Base-by-base conservation (phyloP, 2,888 invertebrate species). In the Nomada fucata region DNA sequence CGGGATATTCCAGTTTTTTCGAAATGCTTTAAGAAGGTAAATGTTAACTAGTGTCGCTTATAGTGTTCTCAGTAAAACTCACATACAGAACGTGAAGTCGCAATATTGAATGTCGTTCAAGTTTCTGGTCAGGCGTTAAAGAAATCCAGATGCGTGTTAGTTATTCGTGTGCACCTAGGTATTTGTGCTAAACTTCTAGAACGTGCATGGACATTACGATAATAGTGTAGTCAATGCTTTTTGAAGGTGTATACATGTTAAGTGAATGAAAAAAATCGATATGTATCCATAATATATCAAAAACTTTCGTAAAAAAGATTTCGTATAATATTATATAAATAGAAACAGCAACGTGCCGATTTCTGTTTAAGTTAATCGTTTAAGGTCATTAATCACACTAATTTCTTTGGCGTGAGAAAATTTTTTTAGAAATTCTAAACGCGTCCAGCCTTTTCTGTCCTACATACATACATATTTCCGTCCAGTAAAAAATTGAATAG, bases 111-210 rank as follows among this genome's bases (percentile, higher is more conserved):
- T 69, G 85, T 74, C 72, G 83, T 75, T 76, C 55, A 65, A 67
- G 75, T 63, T 76, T 67, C 60, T 72, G 52, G 53, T 76, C 82
- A 83, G 86, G 85, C 86, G 84, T 88, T 85, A 61, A 78, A 60
- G 76, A 83, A 84, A 86, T 76, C 89, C 89, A 89, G 89, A 88
- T 88, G 89, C 87, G 84, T 83, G 87, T 63, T 88, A 68, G 81
- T 70, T 84, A 64, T 57, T 77, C 79, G 79, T 82, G 72, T 74
- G 71, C 53, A 78, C 59, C 79, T 79, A 47, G 70, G 57, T 80
- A 76, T 83, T 77, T 78, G 65, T 76, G 74, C 68, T 57, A 23
- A 63, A 59, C 13, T 84, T 80, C 73, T 84, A 57, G 61, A 79
- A 60, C 52, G 59, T 74, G 68, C 65, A 59, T 65, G 67, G 53